Evolutionary conservation across 2,797 vertebrate species (phyloP), one percentile per base, ranked within the genome.

Genomic region (Dromococcyx pavoninus): DNA sequence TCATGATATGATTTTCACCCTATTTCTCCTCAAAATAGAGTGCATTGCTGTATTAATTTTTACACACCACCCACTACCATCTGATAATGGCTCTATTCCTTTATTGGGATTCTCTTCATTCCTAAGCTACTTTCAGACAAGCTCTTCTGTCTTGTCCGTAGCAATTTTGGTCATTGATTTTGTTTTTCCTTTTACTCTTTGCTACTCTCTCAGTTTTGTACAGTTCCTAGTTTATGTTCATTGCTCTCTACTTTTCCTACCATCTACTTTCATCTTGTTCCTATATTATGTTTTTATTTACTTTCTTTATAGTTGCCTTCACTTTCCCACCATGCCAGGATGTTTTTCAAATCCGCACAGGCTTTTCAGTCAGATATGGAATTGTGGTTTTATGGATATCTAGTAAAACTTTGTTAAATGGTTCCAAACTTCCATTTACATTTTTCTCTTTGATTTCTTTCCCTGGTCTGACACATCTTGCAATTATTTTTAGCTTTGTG

Each of bases 381-480:
- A 87, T n/a, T 82, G 37, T 69, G 33, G 32, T 18, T 61, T 91
- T 91, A 83, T 57, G 37, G 60, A 83, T 57, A 60, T 54, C 43
- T 74, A 85, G 60, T 83, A 89, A 91, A 94, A 89, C 1, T 7
- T 37, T 56, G 56, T 57, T 86, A 83, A 92, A 87, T 28, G 71
- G n/a, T 67, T 96, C 75, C 82, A 91, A 94, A 83, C 50, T 71
- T 51, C 28, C 72, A 76, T 74, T 83, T 87, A 82, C 1, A 1
- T 53, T 93, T 87, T 93, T 62, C 19, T 85, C 41, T 89, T 72
- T 66, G 35, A 93, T 81, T 91, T 77, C 44, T 64, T 91, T 67
- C 69, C 91, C 48, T 89, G 33, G 48, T 25, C 15, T 75, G 37
- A 18, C 67, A 81, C 4, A 24, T 23, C 44, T 76, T 85, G 64